Evolutionary conservation across 2,888 invertebrate genomes (phyloP).

Genomic region (Acleris laterana): DNA sequence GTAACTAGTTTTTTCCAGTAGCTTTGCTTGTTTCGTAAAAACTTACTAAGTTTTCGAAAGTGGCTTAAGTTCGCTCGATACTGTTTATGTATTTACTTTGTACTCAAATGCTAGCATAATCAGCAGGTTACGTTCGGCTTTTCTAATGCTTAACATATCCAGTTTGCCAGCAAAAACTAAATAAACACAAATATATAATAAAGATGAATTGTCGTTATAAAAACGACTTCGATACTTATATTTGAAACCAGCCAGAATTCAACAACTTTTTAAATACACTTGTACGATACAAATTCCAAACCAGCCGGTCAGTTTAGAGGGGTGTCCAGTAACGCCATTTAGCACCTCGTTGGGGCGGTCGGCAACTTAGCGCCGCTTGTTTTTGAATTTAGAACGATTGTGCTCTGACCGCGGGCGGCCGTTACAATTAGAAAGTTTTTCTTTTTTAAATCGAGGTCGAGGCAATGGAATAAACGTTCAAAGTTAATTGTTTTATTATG

Average conservation of each 20-base stretch:
- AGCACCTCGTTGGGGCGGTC: slow-evolving; percentile 38
- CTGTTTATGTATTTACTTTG: too few relatives aligned
- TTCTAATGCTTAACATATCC: too few relatives aligned
- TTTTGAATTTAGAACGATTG: slow-evolving; percentile 25
- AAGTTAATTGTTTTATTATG: neutral
- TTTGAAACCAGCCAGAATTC: neutral
- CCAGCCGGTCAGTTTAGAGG: slow-evolving; percentile 21
- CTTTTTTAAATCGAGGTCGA: slow-evolving; percentile 3
- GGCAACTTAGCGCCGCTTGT: slow-evolving; percentile 32
- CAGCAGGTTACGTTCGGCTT: too few relatives aligned
- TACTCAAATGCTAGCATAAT: too few relatives aligned
- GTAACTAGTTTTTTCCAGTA: too few relatives aligned
- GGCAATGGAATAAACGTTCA: slow-evolving; percentile 7
- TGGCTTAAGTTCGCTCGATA: too few relatives aligned
- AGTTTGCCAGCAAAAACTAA: too few relatives aligned
- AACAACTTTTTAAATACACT: neutral
- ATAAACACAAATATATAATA: too few relatives aligned
- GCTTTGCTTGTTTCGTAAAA: too few relatives aligned
- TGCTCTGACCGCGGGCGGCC: slow-evolving; percentile 14
- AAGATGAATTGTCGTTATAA: too few relatives aligned
- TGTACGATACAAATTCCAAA: slow-evolving; percentile 3
- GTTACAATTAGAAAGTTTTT: slow-evolving; percentile 20
- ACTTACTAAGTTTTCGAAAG: too few relatives aligned
- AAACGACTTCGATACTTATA: too few relatives aligned
- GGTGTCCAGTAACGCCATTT: slow-evolving; percentile 33